Evolutionary conservation across 2,113 vertebrate species (phyloP).

Genomic region (Cochlearius cochlearius): DNA sequence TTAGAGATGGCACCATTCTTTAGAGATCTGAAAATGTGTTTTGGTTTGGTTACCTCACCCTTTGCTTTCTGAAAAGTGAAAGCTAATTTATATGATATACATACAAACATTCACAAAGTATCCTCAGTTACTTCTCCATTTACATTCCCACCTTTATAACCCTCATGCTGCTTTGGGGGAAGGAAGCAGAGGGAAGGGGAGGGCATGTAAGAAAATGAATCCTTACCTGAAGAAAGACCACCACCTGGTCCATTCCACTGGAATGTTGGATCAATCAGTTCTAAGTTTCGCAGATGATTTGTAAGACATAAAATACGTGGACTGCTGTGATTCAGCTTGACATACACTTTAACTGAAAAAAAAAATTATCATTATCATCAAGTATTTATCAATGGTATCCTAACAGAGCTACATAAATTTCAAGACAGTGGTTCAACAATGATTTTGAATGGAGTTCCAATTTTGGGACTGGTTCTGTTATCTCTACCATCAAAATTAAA

Average conservation of each 20-base stretch:
- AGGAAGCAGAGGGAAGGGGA: too few relatives aligned
- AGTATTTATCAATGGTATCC: neutral
- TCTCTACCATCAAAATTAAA: neutral
- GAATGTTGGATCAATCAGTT: constrained; percentile 69
- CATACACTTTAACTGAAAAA: constrained; percentile 72
- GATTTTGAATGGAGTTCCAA: neutral
- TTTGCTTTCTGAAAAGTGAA: neutral
- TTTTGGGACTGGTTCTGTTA: neutral
- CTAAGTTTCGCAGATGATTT: constrained; percentile 41
- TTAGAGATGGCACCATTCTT: neutral
- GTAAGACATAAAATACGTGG: constrained; percentile 64
- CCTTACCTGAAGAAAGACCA: constrained; percentile 50
- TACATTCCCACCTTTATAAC: neutral
- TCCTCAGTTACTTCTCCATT: neutral
- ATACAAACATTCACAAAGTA: neutral
- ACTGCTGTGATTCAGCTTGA: constrained; percentile 62
- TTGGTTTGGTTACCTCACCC: neutral
- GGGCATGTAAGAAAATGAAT: neutral
- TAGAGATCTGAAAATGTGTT: neutral
- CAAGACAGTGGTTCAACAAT: neutral
- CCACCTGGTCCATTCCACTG: constrained; percentile 67
- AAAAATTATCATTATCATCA: neutral
- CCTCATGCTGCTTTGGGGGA: neutral
- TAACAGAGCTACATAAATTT: neutral
- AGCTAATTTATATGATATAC: neutral